Evolutionary conservation across 2,113 vertebrate species (phyloP).

Genomic region (Grammomys surdaster): DNA sequence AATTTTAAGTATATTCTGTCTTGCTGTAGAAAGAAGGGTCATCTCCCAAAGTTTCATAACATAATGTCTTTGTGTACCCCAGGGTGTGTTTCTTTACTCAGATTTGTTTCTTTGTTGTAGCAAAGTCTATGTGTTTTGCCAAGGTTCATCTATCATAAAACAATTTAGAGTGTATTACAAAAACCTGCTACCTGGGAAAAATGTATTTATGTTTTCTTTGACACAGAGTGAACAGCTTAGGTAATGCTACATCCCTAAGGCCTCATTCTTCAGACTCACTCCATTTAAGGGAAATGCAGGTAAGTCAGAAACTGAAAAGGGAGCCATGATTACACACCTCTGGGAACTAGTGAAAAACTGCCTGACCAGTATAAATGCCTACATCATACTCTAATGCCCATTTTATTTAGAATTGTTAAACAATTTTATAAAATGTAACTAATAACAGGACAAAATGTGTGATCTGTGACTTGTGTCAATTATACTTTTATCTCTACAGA

Average conservation of each 20-base stretch:
- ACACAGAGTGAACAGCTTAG: constrained; percentile 62
- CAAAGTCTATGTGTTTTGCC: constrained; percentile 63
- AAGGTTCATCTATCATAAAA: constrained; percentile 78
- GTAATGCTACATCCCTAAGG: constrained; percentile 72
- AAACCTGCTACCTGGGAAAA: constrained; percentile 66
- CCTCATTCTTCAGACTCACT: constrained; percentile 69
- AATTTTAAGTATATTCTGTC: constrained; percentile 39
- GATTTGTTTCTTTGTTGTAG: constrained; percentile 74
- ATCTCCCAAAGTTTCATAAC: constrained; percentile 38
- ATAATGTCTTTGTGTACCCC: constrained; percentile 61
- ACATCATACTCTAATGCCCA: not conserved
- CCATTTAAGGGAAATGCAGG: constrained; percentile 76
- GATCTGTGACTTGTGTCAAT: not conserved
- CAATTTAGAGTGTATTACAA: constrained; percentile 67
- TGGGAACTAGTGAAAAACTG: constrained; percentile 60
- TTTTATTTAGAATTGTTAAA: constrained; percentile 46
- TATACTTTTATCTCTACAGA: not conserved
- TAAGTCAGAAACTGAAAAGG: constrained; percentile 69
- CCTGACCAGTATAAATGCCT: constrained; percentile 12
- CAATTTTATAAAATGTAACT: constrained; percentile 1
- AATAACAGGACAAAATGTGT: constrained; percentile 1
- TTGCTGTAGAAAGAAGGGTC: constrained; percentile 26
- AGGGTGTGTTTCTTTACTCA: constrained; percentile 64
- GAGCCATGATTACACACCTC: constrained; percentile 57
- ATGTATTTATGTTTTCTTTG: constrained; percentile 75